These are phyloP conservation scores for Melieria picta DNA, from an alignment of 2,888 invertebrate species.

Conservation along the genomic window DNA sequence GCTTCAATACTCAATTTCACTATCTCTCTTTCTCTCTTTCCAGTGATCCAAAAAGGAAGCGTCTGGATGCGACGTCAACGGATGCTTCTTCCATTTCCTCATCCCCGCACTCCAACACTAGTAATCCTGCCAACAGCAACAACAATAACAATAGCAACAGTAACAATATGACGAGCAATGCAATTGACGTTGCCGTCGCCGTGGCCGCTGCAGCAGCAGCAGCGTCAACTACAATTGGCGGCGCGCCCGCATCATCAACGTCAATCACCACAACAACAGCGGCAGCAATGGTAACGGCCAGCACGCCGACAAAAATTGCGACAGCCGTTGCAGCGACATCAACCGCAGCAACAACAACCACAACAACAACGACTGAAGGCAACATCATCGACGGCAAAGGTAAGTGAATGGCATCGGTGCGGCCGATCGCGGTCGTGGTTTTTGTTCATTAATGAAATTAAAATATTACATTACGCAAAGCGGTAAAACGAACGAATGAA, in stretches of 20 bases:
- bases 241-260: conserved; percentile 34
- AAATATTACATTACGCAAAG: neutral
- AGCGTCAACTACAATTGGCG: conserved; percentile 26
- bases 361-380: conserved; percentile 47
- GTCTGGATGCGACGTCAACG: conserved; percentile 50
- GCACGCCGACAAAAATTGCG: conserved; percentile 19
- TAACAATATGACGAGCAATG: conserved; percentile 40
- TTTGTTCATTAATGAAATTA: conserved; percentile 10
- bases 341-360: conserved; percentile 36
- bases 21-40: conserved; percentile 34
- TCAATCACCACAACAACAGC: conserved; percentile 43
- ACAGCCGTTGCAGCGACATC: conserved; percentile 36
- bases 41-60: conserved; percentile 65
- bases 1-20: too few relatives aligned
- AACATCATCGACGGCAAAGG: conserved; percentile 68
- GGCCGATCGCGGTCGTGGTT: neutral
- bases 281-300: conserved; percentile 30
- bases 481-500: conserved; percentile 8
- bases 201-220: conserved; percentile 34
- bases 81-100: conserved; percentile 32
- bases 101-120: conserved; percentile 41
- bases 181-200: conserved; percentile 46
- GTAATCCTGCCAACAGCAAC: conserved; percentile 48
- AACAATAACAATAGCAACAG: conserved; percentile 41
- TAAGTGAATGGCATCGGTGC: conserved; percentile 58